phyloP scores from a whole-genome alignment of 2,113 vertebrate species.

The Oncorhynchus nerka region DNA sequence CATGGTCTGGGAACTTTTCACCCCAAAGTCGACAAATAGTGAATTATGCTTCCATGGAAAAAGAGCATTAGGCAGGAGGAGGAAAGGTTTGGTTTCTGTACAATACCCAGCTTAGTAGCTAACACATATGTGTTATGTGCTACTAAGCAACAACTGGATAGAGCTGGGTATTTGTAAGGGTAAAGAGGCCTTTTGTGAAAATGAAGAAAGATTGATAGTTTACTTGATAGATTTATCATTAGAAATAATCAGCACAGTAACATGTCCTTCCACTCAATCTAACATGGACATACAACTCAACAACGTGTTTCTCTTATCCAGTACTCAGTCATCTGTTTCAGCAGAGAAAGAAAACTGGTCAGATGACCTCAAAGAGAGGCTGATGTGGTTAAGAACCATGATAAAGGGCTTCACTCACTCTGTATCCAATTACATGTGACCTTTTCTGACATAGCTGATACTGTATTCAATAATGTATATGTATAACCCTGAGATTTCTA shows the following conservation, averaged over 20 bases:
- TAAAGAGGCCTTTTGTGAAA: background rate
- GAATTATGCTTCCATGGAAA: background rate
- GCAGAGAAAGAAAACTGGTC: slow-evolving; percentile 1
- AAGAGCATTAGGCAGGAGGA: background rate
- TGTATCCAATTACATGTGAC: no score
- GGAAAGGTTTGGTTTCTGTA: background rate
- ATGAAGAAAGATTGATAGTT: background rate
- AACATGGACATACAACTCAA: no score
- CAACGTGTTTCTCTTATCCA: background rate
- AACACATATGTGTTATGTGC: background rate
- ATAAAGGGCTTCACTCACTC: no score
- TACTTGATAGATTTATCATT: background rate
- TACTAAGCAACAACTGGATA: background rate
- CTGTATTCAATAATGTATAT: no score
- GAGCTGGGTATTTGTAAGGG: background rate
- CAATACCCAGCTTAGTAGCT: background rate
- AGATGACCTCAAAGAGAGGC: background rate
- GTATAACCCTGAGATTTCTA: no score
- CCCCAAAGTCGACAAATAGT: slow-evolving; percentile 14
- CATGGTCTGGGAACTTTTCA: slow-evolving; percentile 13
- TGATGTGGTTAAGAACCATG: background rate
- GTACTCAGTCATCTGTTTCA: background rate
- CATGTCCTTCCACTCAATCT: no score
- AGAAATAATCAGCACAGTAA: background rate
- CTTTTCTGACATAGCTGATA: no score